Percentiles rank a stretch among this genome's conserved stretches.
Evolutionary conservation across 2,113 vertebrate species (phyloP).

Genomic region (Ictalurus furcatus): DNA sequence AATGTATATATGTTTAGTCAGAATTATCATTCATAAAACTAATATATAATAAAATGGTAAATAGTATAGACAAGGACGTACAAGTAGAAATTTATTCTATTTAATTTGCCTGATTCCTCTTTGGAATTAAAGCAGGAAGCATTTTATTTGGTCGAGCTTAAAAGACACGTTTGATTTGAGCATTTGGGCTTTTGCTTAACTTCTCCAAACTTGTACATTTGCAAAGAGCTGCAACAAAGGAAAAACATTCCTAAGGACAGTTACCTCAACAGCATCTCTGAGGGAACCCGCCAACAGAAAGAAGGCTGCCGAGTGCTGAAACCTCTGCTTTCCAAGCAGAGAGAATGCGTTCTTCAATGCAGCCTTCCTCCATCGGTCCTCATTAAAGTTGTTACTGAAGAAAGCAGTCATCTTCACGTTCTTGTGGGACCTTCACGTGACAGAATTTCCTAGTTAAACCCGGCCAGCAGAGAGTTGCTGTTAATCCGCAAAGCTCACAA

Average conservation of each 20-base stretch:
- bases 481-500: background rate
- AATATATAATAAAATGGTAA: background rate
- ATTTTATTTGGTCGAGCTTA: background rate
- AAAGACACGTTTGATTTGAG: background rate
- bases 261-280: conserved; percentile 96
- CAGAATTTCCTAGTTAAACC: background rate
- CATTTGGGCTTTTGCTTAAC: background rate
- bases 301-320: conserved; percentile 96
- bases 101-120: background rate
- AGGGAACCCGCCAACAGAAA: conserved; percentile 94
- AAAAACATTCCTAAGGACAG: background rate
- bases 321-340: conserved; percentile 93
- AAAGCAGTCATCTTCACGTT: conserved; percentile 95
- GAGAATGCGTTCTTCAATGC: conserved; percentile 97
- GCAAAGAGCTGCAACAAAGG: too few relatives aligned
- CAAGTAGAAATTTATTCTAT: background rate
- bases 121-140: background rate
- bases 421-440: conserved; percentile 81
- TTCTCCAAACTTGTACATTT: too few relatives aligned
- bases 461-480: background rate
- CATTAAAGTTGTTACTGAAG: conserved; percentile 94
- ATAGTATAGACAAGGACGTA: background rate
- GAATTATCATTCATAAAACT: background rate
- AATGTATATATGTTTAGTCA: background rate
- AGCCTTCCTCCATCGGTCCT: conserved; percentile 95